Base-by-base conservation (phyloP, 2,113 vertebrate species). In the Ciconia stormi region DNA sequence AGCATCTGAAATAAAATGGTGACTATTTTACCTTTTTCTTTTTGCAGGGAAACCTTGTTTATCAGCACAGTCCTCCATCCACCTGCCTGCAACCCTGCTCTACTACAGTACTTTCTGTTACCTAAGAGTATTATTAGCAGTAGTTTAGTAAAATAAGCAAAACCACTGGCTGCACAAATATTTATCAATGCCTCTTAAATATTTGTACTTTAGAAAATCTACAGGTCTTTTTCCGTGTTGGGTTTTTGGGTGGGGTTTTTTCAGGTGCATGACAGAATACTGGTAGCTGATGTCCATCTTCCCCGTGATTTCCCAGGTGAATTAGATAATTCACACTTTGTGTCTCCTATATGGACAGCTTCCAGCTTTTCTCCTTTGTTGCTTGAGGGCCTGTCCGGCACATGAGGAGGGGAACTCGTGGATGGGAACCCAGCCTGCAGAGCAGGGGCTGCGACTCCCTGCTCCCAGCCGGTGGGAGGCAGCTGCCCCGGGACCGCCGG, bases 321-420 rank as follows among this genome's bases (percentile, higher is more conserved):
- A 61, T 61, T 36, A 22, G 16, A 21, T 10, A 15, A 72, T 19
- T 77, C 58, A 77, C 29, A 10, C 58, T 10, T 63, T 10, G 11
- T 11, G 7, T 27, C 25, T 44, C 18, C 25, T 38, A 5, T 9
- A 16, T 22, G 47, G 40, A 47, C 62, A 56, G 47, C 26, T 73
- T 59, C n/a, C 40, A 44, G 2, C 5, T 30, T 19, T 23, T 47
- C 21, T 26, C 5, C 36, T 53, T 44, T 49, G 34, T 26, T 86
- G 6, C 11, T 29, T 15, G n/a, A 79, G 22, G n/a, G 9, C 32
- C 90, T 66, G 3, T 44, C 11, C 1, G 1, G 13, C 9, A 14
- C 0, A 0, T 36, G 42, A 30, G 27, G 40, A 1, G 1, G 44
- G 55, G 50, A 56, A 23, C 6, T 8, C 0, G 0, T 7, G 40